Base-by-base conservation (phyloP, 1,140 invertebrate species). In the Eurosta solidaginis region DNA sequence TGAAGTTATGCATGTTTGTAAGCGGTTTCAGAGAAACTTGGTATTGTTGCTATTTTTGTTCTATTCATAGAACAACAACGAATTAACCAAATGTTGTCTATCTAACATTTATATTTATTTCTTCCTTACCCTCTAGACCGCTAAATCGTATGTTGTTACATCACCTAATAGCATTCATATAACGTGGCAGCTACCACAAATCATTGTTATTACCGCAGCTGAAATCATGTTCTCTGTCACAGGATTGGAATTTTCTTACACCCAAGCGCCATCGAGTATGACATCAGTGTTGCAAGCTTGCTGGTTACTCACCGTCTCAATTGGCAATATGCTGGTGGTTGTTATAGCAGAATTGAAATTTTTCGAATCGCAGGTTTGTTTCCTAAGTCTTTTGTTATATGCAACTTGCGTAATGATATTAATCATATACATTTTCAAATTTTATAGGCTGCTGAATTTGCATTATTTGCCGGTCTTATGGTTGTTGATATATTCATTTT, bases 191-290 rank as follows among this genome's bases (percentile, higher is more conserved):
- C 83, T 97, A 7, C 96, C 96, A 0, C 96, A 97, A 84, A 96
- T 97, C 83, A 86, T 97, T 40, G 87, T 97, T 0, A 93, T 98
- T 77, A 97, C 96, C 0, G 91, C 93, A 77, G 96, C 91, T 0
- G 96, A 93, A 88, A 95, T 98, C 29, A 92, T 98, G 89, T 97
- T 97, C 85, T 96, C 94, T 0, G 92, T 98, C 17, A 98, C 96
- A 0, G 97, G 96, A 10, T 89, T 97, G 10, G 94, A 97, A 82
- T 98, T 98, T 88, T 95, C 96, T 0, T 98, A 97, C 86, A 93
- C 93, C 7, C 92, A 98, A 91, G 94, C 96, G 0, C 97, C 97
- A 0, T 86, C 89, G n/a, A 94, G 92, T 79, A 97, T 98, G 96
- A 98, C 97, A 84, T 95, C 96, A 0, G 91, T 99, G 0, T 86